These are phyloP conservation scores for Lipophrys pholis DNA, from an alignment of 2,113 vertebrate genomes.

Conservation along the genomic window DNA sequence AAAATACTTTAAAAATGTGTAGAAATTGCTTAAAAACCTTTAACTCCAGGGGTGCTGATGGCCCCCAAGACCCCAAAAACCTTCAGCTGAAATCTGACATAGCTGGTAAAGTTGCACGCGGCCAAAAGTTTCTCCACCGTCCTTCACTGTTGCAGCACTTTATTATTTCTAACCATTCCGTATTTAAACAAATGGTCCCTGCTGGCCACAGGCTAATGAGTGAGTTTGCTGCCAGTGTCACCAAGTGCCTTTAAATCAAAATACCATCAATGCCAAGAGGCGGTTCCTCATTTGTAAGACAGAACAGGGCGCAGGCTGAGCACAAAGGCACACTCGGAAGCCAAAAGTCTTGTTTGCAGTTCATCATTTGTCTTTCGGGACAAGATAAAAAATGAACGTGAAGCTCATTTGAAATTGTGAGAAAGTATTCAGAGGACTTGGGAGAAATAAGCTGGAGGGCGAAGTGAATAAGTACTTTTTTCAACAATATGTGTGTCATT, in stretches of 20 bases:
- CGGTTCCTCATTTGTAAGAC: neutral
- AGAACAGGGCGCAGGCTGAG: neutral
- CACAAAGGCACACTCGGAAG: neutral
- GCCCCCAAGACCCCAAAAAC: too few species aligned
- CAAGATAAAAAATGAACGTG: neutral
- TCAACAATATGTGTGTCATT: too few species aligned
- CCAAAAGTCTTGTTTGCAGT: neutral
- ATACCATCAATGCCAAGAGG: neutral
- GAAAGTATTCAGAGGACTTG: too few species aligned
- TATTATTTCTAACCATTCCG: slow-evolving; percentile 28
- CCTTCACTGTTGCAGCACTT: slow-evolving; percentile 1
- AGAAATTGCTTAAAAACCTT: too few species aligned
- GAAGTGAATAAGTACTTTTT: too few species aligned
- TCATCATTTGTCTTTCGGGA: neutral
- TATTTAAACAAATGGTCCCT: slow-evolving; percentile 37
- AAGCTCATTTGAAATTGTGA: too few species aligned
- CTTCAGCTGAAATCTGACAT: too few species aligned
- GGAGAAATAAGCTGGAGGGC: too few species aligned
- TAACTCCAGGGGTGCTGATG: too few species aligned
- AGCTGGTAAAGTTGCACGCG: neutral
- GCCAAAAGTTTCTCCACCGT: neutral
- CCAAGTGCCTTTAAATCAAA: slow-evolving; percentile 7
- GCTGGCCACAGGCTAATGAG: slow-evolving; percentile 23
- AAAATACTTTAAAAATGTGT: too few species aligned
- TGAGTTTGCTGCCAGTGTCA: slow-evolving; percentile 8